Evolutionary conservation across 2,888 invertebrate genomes (phyloP).

Genomic region (Noctua fimbriata): DNA sequence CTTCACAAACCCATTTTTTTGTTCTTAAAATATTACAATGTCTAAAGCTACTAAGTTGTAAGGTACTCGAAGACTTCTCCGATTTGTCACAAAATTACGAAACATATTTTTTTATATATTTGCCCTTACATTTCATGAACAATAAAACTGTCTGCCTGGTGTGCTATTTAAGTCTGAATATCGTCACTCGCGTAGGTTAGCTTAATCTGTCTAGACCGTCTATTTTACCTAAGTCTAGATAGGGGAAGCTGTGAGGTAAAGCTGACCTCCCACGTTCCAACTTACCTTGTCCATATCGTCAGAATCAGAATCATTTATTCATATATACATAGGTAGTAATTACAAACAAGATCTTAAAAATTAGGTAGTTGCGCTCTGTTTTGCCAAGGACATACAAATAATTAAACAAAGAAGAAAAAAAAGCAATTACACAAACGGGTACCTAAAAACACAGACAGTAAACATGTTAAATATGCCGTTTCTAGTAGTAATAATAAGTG

Average conservation of each 20-base stretch:
- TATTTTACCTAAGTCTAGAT: constrained; percentile 7
- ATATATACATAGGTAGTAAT: too few relatives aligned
- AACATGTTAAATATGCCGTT: too few relatives aligned
- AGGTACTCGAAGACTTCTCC: not conserved
- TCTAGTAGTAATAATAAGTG: too few relatives aligned
- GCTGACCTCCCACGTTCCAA: not conserved
- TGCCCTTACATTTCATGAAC: not conserved
- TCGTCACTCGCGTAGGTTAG: not conserved
- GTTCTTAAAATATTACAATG: not conserved
- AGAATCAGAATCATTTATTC: too few relatives aligned
- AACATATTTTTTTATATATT: too few relatives aligned
- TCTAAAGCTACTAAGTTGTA: not conserved
- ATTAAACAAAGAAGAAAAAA: too few relatives aligned
- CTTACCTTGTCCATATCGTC: not conserved
- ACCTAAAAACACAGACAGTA: too few relatives aligned
- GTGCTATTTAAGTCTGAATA: not conserved
- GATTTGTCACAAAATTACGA: too few relatives aligned
- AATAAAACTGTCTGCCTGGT: not conserved
- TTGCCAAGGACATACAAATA: too few relatives aligned
- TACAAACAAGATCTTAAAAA: too few relatives aligned
- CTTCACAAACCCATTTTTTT: not conserved
- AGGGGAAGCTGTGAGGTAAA: not conserved
- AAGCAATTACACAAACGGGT: too few relatives aligned
- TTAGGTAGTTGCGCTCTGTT: too few relatives aligned
- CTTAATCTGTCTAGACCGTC: not conserved